Evolutionary conservation across 2,888 invertebrate species (phyloP).

Genomic region (Eurois occulta): DNA sequence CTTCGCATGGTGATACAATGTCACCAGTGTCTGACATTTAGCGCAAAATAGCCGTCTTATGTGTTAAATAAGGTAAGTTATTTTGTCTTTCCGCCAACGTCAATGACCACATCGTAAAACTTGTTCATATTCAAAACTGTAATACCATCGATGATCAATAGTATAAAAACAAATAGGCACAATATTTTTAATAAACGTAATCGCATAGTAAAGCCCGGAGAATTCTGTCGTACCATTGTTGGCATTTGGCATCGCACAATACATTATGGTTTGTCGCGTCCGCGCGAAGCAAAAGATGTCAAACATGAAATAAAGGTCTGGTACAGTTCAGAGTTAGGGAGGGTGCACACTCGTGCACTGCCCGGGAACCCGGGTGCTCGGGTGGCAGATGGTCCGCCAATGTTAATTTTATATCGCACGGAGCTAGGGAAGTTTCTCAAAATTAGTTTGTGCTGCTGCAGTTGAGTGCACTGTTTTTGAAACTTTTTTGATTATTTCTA

Average conservation of each 20-base stretch:
- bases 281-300: constrained; percentile 58
- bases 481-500: constrained; percentile 50
- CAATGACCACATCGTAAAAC: background rate
- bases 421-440: constrained; percentile 47
- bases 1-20: too few relatives aligned
- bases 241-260: constrained; percentile 40
- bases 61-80: background rate
- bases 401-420: constrained; percentile 47
- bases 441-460: constrained; percentile 49
- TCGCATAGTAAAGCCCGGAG: background rate
- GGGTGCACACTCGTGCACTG: constrained; percentile 21
- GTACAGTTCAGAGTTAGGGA: constrained; percentile 33
- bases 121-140: background rate
- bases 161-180: background rate
- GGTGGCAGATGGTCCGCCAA: constrained; percentile 30
- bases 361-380: background rate
- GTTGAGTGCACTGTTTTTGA: constrained; percentile 33
- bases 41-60: background rate
- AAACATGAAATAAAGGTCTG: constrained; percentile 57
- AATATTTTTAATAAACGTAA: background rate
- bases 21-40: background rate
- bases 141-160: background rate
- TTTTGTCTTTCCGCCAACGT: background rate
- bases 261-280: constrained; percentile 27
- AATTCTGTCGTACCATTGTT: background rate